Conservation (phyloP, 2,113 vertebrate species). For the Corvus moneduloides region DNA sequence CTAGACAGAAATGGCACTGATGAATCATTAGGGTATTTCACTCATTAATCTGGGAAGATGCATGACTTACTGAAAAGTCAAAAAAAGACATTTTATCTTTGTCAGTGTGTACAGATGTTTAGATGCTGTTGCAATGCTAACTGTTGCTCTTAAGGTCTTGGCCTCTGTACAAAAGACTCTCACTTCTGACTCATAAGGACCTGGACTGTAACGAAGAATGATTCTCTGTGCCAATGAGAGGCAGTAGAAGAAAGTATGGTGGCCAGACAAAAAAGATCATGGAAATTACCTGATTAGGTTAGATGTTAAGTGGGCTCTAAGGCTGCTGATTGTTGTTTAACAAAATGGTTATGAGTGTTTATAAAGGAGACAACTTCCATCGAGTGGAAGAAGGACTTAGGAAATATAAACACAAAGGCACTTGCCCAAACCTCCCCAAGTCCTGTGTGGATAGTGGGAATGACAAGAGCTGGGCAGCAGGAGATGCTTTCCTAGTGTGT, state of each 20-base stretch:
- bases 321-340: neutral
- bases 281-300: neutral
- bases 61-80: neutral
- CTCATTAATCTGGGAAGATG: neutral
- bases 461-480: neutral
- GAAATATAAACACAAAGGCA: neutral
- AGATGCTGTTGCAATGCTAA: neutral
- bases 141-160: neutral
- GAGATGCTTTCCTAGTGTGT: neutral
- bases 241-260: neutral
- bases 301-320: neutral
- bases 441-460: neutral
- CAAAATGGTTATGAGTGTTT: neutral
- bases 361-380: neutral
- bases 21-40: slow-evolving; percentile 1
- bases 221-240: neutral
- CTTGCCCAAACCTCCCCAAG: neutral
- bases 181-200: neutral
- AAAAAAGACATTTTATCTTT: neutral
- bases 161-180: neutral
- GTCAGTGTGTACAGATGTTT: neutral
- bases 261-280: neutral
- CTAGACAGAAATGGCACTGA: neutral
- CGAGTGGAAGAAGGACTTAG: neutral
- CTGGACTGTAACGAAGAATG: neutral